Evolutionary conservation across 2,797 vertebrate genomes (phyloP).

Genomic region (Dryobates pubescens): DNA sequence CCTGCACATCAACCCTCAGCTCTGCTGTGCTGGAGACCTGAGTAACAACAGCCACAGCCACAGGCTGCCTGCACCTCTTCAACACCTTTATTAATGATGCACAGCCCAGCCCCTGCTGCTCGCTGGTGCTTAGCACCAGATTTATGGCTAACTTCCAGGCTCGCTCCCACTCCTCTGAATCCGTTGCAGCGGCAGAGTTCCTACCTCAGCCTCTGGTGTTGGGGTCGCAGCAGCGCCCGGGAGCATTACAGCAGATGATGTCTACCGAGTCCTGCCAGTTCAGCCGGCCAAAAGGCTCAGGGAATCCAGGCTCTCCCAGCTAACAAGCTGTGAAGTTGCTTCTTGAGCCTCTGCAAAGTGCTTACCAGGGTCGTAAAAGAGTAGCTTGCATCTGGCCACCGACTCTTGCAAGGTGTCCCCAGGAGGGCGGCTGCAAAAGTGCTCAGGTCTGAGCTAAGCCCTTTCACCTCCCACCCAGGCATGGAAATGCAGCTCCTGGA

Average conservation of each 20-base stretch:
- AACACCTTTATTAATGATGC: slow-evolving; percentile 50
- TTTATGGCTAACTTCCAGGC: slow-evolving; percentile 48
- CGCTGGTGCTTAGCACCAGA: not conserved
- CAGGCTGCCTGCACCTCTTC: not conserved
- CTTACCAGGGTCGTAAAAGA: not conserved
- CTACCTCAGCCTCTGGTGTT: accelerated
- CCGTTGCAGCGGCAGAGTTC: not conserved
- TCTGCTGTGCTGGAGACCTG: not conserved
- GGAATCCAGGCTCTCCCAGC: not conserved
- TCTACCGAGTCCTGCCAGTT: not conserved
- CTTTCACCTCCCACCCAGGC: not conserved
- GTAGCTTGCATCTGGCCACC: not conserved
- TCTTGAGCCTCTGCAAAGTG: not conserved
- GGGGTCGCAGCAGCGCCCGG: accelerated
- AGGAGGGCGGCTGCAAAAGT: not conserved
- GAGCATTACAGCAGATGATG: not conserved
- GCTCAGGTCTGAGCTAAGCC: not conserved
- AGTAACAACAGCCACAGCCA: not conserved
- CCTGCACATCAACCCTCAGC: not conserved
- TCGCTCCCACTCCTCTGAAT: not conserved
- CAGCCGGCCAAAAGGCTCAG: not conserved
- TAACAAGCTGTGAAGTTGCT: not conserved
- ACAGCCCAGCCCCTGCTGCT: slow-evolving; percentile 33
- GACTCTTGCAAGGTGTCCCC: not conserved
- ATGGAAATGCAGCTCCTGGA: not conserved